These are phyloP conservation scores for Thymallus thymallus DNA, from an alignment of 2,113 vertebrate genomes.

Conservation along the genomic window DNA sequence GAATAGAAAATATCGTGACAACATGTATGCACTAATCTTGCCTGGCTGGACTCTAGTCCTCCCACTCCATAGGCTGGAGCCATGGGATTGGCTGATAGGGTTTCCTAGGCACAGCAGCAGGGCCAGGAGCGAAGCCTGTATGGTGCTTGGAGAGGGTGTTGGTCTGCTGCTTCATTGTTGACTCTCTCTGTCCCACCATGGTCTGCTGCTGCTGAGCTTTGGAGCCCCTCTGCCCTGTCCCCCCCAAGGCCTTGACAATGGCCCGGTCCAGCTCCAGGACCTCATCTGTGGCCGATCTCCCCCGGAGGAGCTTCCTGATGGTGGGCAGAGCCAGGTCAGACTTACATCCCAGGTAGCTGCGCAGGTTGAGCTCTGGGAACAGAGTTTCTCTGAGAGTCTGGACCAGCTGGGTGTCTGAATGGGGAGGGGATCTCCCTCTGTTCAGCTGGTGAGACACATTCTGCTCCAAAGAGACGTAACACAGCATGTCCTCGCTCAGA, in stretches of 20 bases:
- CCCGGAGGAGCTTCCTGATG: slow-evolving; percentile 61
- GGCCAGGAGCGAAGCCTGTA: slow-evolving; percentile 23
- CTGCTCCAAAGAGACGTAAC: slow-evolving; percentile 64
- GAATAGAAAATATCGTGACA: too few relatives aligned
- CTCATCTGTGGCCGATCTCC: slow-evolving; percentile 57
- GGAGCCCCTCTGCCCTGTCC: slow-evolving; percentile 37
- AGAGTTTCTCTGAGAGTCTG: slow-evolving; percentile 60
- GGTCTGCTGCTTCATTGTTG: slow-evolving; percentile 22
- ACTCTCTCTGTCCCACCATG: too few relatives aligned
- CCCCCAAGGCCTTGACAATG: slow-evolving; percentile 57
- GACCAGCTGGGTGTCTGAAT: slow-evolving; percentile 49
- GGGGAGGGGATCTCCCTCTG: slow-evolving; percentile 23
- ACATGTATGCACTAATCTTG: too few relatives aligned
- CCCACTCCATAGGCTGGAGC: slow-evolving; percentile 72
- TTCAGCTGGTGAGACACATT: slow-evolving; percentile 45
- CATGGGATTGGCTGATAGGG: slow-evolving; percentile 47
- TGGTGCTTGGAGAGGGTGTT: slow-evolving; percentile 39
- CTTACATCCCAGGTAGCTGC: slow-evolving; percentile 74
- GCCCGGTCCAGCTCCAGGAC: slow-evolving; percentile 57
- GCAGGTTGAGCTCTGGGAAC: slow-evolving; percentile 72
- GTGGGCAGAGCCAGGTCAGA: slow-evolving; percentile 70
- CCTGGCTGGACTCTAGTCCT: slow-evolving; percentile 65
- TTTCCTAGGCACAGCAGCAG: slow-evolving; percentile 37
- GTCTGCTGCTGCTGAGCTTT: slow-evolving; percentile 20
- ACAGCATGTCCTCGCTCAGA: slow-evolving; percentile 52